These are phyloP conservation scores for Xenopus petersii DNA, from an alignment of 2,797 vertebrate species.

Conservation along the genomic window DNA sequence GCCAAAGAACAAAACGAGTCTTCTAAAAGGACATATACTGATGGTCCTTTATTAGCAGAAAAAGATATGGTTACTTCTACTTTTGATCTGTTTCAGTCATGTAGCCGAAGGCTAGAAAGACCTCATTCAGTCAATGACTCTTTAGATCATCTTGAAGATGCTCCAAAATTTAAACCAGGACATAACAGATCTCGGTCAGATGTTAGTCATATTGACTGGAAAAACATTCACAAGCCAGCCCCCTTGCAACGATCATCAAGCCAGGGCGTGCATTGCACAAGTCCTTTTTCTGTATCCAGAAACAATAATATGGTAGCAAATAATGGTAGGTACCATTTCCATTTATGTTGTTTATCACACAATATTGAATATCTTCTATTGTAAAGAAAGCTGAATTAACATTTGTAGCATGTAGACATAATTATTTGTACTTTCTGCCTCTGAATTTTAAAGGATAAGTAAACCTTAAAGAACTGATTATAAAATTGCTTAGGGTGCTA, in stretches of 20 bases:
- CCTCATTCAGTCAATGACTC: conserved; percentile 92
- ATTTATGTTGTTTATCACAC: background rate
- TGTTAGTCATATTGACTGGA: conserved; percentile 65
- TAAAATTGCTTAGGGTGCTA: no score
- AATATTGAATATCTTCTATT: background rate
- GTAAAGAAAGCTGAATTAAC: background rate
- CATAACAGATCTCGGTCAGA: conserved; percentile 90
- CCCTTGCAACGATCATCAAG: conserved; percentile 52
- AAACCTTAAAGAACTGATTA: no score
- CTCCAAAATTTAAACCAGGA: conserved; percentile 79
- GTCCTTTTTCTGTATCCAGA: conserved; percentile 60
- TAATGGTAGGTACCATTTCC: conserved; percentile 58
- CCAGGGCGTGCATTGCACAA: conserved; percentile 55
- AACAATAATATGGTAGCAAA: conserved; percentile 59
- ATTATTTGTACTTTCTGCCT: no score
- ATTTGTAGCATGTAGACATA: no score
- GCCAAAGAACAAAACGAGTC: conserved; percentile 64
- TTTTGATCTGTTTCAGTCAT: conserved; percentile 78
- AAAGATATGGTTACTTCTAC: conserved; percentile 65
- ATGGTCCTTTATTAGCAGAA: conserved; percentile 64
- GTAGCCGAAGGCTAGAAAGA: conserved; percentile 83
- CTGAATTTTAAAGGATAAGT: no score
- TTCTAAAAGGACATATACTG: conserved; percentile 61
- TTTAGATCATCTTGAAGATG: conserved; percentile 75
- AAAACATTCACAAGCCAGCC: conserved; percentile 54